phyloP scores from a whole-genome alignment of 2,888 invertebrate genomes.

The Tetramorium bicarinatum region DNA sequence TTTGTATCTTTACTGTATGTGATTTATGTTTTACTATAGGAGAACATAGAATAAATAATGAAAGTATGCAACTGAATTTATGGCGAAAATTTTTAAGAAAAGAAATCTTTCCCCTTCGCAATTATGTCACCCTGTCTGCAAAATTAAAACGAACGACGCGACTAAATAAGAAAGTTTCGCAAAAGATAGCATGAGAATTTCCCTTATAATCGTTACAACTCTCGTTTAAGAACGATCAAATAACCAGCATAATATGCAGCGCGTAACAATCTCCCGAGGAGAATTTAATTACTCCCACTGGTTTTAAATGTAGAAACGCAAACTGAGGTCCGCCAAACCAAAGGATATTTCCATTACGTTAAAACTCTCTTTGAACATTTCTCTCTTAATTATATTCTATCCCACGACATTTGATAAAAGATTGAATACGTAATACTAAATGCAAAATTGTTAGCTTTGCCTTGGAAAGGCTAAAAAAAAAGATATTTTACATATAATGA shows the following conservation, averaged over 20 bases:
- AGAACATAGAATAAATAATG: not conserved
- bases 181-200: slow-evolving; percentile 39
- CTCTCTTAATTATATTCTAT: slow-evolving; percentile 41
- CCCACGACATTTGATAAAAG: slow-evolving; percentile 21
- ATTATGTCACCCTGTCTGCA: slow-evolving; percentile 16
- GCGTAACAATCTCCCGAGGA: slow-evolving; percentile 38
- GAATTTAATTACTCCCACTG: slow-evolving; percentile 53
- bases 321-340: slow-evolving; percentile 35
- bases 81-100: not conserved
- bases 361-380: slow-evolving; percentile 46
- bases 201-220: slow-evolving; percentile 40
- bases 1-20: not conserved
- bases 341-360: slow-evolving; percentile 47
- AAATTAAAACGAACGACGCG: slow-evolving; percentile 31
- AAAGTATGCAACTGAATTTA: not conserved
- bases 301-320: slow-evolving; percentile 41
- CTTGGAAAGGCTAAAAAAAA: not conserved
- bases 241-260: slow-evolving; percentile 47
- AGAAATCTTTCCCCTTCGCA: not conserved
- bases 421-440: slow-evolving; percentile 6
- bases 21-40: not conserved
- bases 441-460: slow-evolving; percentile 11
- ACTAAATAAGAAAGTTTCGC: slow-evolving; percentile 28
- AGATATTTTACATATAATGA: not conserved
- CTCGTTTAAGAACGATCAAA: slow-evolving; percentile 48